Percentiles rank a stretch among this genome's conserved stretches.
These are phyloP conservation scores for Synchiropus splendidus DNA, from an alignment of 2,113 vertebrate species.

Conservation along the genomic window DNA sequence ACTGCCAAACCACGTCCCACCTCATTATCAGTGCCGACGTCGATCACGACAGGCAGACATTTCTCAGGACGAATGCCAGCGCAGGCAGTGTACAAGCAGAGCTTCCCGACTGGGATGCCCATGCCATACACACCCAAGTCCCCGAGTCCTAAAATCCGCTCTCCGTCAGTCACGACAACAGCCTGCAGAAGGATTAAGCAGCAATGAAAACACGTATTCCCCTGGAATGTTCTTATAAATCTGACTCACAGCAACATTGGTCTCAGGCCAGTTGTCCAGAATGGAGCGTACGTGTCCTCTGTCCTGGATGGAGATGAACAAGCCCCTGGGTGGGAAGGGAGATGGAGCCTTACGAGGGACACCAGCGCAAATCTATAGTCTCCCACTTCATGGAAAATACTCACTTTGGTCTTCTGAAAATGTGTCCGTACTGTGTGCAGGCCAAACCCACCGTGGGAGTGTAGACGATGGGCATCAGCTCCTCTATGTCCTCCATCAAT, in stretches of 20 bases:
- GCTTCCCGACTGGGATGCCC: conserved; percentile 94
- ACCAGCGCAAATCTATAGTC: too few species aligned
- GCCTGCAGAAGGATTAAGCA: conserved; percentile 60
- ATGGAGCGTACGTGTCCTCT: conserved; percentile 90
- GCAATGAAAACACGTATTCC: too few species aligned
- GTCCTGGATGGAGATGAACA: conserved; percentile 94
- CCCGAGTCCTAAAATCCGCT: conserved; percentile 91
- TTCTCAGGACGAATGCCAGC: conserved; percentile 85
- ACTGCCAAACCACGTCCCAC: conserved; percentile 61
- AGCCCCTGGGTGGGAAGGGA: conserved; percentile 72
- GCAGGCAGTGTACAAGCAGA: conserved; percentile 92
- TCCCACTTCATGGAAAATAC: conserved; percentile 8
- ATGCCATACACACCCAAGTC: conserved; percentile 95
- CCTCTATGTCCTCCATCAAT: conserved; percentile 89
- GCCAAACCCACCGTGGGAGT: conserved; percentile 94
- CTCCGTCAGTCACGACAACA: conserved; percentile 93
- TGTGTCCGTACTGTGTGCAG: conserved; percentile 95
- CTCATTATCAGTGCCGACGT: conserved; percentile 88
- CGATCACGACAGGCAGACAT: conserved; percentile 90
- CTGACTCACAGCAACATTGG: conserved; percentile 77
- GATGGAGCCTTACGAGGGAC: too few species aligned
- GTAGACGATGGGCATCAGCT: conserved; percentile 93
- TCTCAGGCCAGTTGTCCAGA: conserved; percentile 96
- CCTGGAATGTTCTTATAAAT: too few species aligned
- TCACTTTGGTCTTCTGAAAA: conserved; percentile 96